Evolutionary conservation across 2,888 invertebrate genomes (phyloP).

Genomic region (Meiosimyza platycephala): DNA sequence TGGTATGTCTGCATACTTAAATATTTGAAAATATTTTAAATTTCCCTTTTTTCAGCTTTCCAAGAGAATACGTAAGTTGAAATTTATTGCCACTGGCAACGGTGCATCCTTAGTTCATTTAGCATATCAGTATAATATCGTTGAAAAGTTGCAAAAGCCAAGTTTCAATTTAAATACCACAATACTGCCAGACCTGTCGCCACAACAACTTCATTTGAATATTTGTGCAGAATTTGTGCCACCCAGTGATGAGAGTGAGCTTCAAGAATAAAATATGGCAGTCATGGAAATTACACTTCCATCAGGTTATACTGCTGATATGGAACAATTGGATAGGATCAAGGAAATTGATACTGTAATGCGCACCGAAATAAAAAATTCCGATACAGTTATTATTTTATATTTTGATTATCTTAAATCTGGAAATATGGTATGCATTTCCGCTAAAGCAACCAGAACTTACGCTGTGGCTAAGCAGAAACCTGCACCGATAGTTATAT

Average conservation of each 20-base stretch:
- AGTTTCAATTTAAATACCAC: slow-evolving; percentile 87
- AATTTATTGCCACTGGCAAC: slow-evolving; percentile 81
- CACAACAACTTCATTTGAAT: slow-evolving; percentile 82
- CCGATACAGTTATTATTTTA: slow-evolving; percentile 73
- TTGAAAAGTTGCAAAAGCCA: slow-evolving; percentile 89
- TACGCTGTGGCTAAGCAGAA: slow-evolving; percentile 88
- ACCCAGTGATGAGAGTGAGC: slow-evolving; percentile 48
- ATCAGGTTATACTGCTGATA: slow-evolving; percentile 89
- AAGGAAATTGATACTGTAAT: slow-evolving; percentile 67
- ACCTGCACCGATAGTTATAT: slow-evolving; percentile 85
- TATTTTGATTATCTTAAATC: slow-evolving; percentile 77
- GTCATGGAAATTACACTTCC: slow-evolving; percentile 90
- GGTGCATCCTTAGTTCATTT: slow-evolving; percentile 85
- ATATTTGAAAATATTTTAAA: neutral
- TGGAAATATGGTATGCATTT: slow-evolving; percentile 78
- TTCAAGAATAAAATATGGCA: slow-evolving; percentile 84
- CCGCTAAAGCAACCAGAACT: slow-evolving; percentile 84
- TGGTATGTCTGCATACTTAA: slow-evolving; percentile 69
- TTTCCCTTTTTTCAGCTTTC: slow-evolving; percentile 50
- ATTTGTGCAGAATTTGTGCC: slow-evolving; percentile 78
- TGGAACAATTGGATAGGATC: slow-evolving; percentile 76
- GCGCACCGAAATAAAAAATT: slow-evolving; percentile 77
- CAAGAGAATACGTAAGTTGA: slow-evolving; percentile 71
- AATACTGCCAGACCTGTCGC: slow-evolving; percentile 83
- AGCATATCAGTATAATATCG: slow-evolving; percentile 83